Evolutionary conservation across 2,797 vertebrate species (phyloP).

Genomic region (Pempheris klunzingeri): DNA sequence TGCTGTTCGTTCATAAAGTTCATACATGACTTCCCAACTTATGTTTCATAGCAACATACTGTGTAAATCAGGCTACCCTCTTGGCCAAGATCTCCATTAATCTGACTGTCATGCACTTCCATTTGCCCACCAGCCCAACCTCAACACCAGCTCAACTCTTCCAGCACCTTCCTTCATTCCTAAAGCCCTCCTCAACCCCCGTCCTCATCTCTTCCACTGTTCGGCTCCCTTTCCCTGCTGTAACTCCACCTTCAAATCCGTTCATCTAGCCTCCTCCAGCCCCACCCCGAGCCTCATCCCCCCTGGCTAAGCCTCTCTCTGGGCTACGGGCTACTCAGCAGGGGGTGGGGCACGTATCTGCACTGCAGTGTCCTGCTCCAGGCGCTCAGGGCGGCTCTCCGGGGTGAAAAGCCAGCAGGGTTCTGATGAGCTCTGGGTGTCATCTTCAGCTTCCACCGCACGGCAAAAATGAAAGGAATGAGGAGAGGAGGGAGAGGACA

Average conservation of each 20-base stretch:
- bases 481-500: conserved; percentile 18
- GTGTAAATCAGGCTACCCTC: background rate
- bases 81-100: background rate
- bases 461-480: conserved; percentile 64
- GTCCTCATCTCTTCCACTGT: conserved; percentile 14
- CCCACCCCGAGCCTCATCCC: conserved; percentile 37
- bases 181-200: background rate
- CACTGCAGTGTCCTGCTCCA: conserved; percentile 81
- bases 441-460: conserved; percentile 87
- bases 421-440: conserved; percentile 92
- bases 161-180: conserved; percentile 15
- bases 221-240: conserved; percentile 17
- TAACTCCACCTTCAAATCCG: conserved; percentile 55
- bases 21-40: too few species aligned
- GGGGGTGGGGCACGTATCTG: conserved; percentile 63
- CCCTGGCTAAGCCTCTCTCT: conserved; percentile 48
- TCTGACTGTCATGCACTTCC: background rate
- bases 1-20: too few species aligned
- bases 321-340: conserved; percentile 57
- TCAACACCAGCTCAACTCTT: background rate
- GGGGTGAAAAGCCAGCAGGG: conserved; percentile 92
- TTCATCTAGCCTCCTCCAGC: conserved; percentile 42
- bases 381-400: conserved; percentile 87
- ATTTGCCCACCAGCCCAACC: background rate
- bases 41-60: background rate